Conservation (phyloP, 2,888 invertebrate genomes). For the Pegoplata infirma region DNA sequence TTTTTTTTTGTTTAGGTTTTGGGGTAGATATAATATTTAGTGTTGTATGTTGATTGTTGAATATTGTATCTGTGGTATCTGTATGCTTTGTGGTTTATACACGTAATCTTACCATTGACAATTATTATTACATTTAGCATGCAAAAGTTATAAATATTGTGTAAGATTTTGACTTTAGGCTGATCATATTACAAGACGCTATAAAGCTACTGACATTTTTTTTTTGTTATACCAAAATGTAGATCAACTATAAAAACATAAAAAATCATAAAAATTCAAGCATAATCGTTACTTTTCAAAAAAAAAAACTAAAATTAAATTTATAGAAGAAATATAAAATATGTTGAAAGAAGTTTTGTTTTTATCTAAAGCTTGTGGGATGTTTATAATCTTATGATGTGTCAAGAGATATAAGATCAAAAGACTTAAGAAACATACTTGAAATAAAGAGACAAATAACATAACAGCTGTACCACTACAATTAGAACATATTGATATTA, state of each 20-base stretch:
- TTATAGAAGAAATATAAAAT: not conserved
- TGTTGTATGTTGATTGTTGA: not conserved
- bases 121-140: constrained; percentile 27
- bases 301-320: not conserved
- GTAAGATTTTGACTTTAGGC: constrained; percentile 6
- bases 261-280: not conserved
- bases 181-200: constrained; percentile 23
- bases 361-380: too few species aligned
- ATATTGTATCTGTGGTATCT: too few species aligned
- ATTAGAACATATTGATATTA: too few species aligned
- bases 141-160: constrained; percentile 1
- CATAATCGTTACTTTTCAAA: not conserved
- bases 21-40: not conserved
- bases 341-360: too few species aligned
- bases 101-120: constrained; percentile 15
- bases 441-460: too few species aligned
- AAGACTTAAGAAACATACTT: too few species aligned
- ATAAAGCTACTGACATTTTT: not conserved
- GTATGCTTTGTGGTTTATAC: not conserved
- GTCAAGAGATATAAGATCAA: too few species aligned
- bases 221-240: constrained; percentile 8
- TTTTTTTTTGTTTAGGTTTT: not conserved
- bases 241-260: constrained; percentile 4
- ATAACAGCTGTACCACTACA: too few species aligned
- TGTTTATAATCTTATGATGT: too few species aligned